Base-by-base conservation (phyloP, 2,113 vertebrate genomes). In the Nothocercus julius region DNA sequence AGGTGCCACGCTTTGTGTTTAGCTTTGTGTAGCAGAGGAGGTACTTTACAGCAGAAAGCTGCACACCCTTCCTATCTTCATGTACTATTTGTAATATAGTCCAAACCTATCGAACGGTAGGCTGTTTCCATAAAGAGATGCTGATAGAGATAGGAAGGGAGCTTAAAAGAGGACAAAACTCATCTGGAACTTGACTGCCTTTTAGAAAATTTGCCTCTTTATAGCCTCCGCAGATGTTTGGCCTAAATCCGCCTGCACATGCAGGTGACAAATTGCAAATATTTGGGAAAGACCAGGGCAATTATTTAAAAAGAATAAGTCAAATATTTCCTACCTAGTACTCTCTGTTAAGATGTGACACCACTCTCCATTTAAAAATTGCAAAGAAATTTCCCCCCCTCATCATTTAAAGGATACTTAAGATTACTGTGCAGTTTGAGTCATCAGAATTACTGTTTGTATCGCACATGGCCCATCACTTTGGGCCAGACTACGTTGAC, bases 111-210 rank as follows among this genome's bases (percentile, higher is more conserved):
- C 62, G 61, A 59, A 81, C 7, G 53, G 51, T 0, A 0, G 16
- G 45, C 5, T 9, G 3, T 34, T 78, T 82, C 47, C 49, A 11
- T 3, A 62, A 38, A 40, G 54, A 73, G 74, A 63, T 66, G 28
- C 76, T 51, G 40, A 79, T 27, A 64, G 49, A 47, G 28, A 84
- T 85, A 47, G 22, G 34, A 73, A 80, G 40, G 25, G 20, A 82
- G 61, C 74, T 92, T 82, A 54, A 47, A 81, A 25, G 53, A 85
- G 86, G 81, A 94, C 89, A 89, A 74, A 95, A 78, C 87, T 96
- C 70, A 90, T 81, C 68, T 89, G 87, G 74, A 80, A 89, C 36
- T n/a, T 69, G 78, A 93, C 49, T 79, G 66, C 78, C 86, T 79
- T 66, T 67, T 40, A 91, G 54, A 38, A 90, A 93, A 85, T 51